A percentile compares a stretch with the other conserved stretches of the same genome.
Conservation (phyloP, 1,140 invertebrate genomes). For the Drosophila grimshawi region DNA sequence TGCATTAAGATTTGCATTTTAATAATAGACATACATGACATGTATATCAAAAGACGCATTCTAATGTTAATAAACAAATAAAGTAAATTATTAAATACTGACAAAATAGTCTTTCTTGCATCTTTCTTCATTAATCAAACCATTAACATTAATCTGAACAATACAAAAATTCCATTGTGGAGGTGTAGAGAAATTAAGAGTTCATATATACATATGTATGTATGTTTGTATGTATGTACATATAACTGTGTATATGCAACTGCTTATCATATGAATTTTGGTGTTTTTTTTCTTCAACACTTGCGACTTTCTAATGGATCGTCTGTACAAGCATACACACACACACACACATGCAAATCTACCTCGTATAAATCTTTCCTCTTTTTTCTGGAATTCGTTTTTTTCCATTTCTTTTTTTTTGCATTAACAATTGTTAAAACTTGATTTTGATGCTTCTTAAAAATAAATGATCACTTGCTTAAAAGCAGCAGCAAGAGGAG, state of each 20-base stretch:
- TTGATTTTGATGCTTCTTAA: slow-evolving; percentile 77
- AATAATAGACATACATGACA: too few species aligned
- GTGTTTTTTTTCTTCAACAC: slow-evolving; percentile 29
- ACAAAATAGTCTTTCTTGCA: slow-evolving; percentile 12
- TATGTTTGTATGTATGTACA: slow-evolving; percentile 8
- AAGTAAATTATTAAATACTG: slow-evolving; percentile 5
- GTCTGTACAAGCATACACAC: slow-evolving; percentile 25
- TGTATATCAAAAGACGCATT: background rate
- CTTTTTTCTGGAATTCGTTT: slow-evolving; percentile 46
- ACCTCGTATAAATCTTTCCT: slow-evolving; percentile 56
- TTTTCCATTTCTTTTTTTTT: slow-evolving; percentile 34
- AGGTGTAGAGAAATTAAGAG: slow-evolving; percentile 29
- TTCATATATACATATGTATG: slow-evolving; percentile 8
- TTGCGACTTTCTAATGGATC: slow-evolving; percentile 51
- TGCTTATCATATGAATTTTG: slow-evolving; percentile 47
- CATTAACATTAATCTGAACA: slow-evolving; percentile 29
- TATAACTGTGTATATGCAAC: background rate
- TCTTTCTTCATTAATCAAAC: slow-evolving; percentile 32
- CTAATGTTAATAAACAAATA: background rate
- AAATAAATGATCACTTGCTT: slow-evolving; percentile 73
- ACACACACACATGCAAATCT: slow-evolving; percentile 19
- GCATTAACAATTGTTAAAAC: slow-evolving; percentile 74
- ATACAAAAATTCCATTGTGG: slow-evolving; percentile 25
- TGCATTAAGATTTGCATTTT: too few species aligned
- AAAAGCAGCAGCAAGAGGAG: slow-evolving; percentile 39